These are phyloP conservation scores for Pterobdella sp. DNA, from an alignment of 2,888 invertebrate species.

Conservation along the genomic window DNA sequence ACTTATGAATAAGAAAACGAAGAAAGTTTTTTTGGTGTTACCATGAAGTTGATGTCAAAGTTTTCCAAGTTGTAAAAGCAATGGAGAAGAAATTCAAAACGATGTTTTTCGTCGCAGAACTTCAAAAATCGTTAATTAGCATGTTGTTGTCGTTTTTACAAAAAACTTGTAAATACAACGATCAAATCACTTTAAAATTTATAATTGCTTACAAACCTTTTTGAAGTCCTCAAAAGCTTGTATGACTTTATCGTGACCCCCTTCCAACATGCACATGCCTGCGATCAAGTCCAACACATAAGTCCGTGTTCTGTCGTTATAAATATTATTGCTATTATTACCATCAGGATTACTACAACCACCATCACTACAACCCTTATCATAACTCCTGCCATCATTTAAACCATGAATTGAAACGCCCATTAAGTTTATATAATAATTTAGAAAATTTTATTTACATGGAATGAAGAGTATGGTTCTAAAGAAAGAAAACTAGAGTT, in stretches of 20 bases:
- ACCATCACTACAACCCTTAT: too few species aligned
- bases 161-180: too few species aligned
- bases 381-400: too few species aligned
- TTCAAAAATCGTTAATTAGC: neutral
- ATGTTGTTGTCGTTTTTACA: neutral
- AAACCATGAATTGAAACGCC: too few species aligned
- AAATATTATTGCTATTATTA: neutral
- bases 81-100: constrained; percentile 17
- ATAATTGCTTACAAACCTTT: constrained; percentile 14
- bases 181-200: too few species aligned
- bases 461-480: too few species aligned
- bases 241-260: constrained; percentile 18
- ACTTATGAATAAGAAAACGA: too few species aligned
- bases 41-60: constrained; percentile 33
- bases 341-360: neutral
- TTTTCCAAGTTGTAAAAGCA: constrained; percentile 25
- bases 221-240: constrained; percentile 25
- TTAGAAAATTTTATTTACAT: too few species aligned
- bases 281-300: constrained; percentile 23
- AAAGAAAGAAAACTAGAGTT: too few species aligned
- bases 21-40: constrained; percentile 5
- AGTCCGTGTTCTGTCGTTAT: constrained; percentile 24
- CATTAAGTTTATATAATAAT: too few species aligned
- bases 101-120: constrained; percentile 19
- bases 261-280: constrained; percentile 24